Base-by-base conservation (phyloP, 1,140 invertebrate genomes). In the Odontomachus brunneus region DNA sequence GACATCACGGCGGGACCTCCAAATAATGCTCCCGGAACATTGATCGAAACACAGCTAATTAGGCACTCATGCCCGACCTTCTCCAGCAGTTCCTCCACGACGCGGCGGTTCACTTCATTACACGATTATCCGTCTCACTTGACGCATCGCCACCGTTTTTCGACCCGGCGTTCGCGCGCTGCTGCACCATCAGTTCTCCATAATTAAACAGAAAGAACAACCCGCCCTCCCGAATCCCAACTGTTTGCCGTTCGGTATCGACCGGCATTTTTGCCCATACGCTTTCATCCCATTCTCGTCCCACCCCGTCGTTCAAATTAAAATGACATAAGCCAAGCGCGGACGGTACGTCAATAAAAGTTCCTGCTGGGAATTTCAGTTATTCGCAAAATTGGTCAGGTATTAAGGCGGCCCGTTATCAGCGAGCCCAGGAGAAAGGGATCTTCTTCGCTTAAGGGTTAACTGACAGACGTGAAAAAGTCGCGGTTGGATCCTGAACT, bases 21-120 rank as follows among this genome's bases (percentile, higher is more conserved):
- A 22, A 62, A 62, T 74, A 74, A 74, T 49, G 17, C 24, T 19
- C 24, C 1, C 38, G 48, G 26, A 53, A 55, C 12, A 48, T 19
- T 48, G n/a, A 72, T 72, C 19, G n/a, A 72, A 57, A 57, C 14
- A 57, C 29, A 33, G 33, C 9, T 65, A 66, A 76, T 76, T 76
- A 63, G 19, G 26, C 60, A 66, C 14, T 66, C 44, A 19, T 15
- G 2, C 19, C 33, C 26, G 24, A 53, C 22, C 26, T 63, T 65
- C 19, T 53, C 29, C 11, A 66, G 17, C 19, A n/a, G 17, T 63
- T 74, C 72, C 62, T 19, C 48, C 19, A 9, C 44, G 53, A 53
- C 26, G 15, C 44, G 53, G 38, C 26, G 15, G 66, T 66, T 55
- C 15, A n/a, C 15, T 33, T 67, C 66, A 55, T 55, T 67, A 67